These are phyloP conservation scores for Piezodorus guildinii DNA, from an alignment of 1,140 invertebrate species.

Conservation along the genomic window DNA sequence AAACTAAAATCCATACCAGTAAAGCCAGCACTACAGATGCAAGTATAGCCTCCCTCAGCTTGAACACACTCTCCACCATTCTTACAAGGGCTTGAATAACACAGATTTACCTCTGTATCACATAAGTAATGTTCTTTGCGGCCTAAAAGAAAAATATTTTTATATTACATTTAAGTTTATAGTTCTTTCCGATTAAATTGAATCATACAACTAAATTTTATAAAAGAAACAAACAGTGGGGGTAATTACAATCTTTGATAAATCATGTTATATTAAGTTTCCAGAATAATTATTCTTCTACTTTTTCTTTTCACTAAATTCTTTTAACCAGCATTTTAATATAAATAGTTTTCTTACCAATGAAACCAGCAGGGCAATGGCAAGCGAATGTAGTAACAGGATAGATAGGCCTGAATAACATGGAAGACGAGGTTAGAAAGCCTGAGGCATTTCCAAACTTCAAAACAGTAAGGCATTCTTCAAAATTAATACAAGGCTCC, in stretches of 20 bases:
- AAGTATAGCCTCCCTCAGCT: constrained; percentile 85
- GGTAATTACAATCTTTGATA: no score
- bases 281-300: no score
- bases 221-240: no score
- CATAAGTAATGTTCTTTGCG: constrained; percentile 85
- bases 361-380: constrained; percentile 71
- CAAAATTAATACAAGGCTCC: constrained; percentile 93
- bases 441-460: constrained; percentile 89
- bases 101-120: constrained; percentile 93
- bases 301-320: not conserved
- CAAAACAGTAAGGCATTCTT: constrained; percentile 81
- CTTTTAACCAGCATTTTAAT: not conserved
- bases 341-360: constrained; percentile 39
- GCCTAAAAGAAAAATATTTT: constrained; percentile 35
- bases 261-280: no score
- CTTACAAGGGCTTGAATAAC: constrained; percentile 88
- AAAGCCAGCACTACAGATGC: constrained; percentile 66
- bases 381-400: constrained; percentile 91
- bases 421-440: constrained; percentile 81
- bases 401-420: constrained; percentile 89
- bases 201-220: no score
- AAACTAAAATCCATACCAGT: constrained; percentile 41
- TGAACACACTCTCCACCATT: constrained; percentile 79
- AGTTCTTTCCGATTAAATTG: no score
- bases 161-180: not conserved